Evolutionary conservation across 2,113 vertebrate species (phyloP).

Genomic region (Columba livia): DNA sequence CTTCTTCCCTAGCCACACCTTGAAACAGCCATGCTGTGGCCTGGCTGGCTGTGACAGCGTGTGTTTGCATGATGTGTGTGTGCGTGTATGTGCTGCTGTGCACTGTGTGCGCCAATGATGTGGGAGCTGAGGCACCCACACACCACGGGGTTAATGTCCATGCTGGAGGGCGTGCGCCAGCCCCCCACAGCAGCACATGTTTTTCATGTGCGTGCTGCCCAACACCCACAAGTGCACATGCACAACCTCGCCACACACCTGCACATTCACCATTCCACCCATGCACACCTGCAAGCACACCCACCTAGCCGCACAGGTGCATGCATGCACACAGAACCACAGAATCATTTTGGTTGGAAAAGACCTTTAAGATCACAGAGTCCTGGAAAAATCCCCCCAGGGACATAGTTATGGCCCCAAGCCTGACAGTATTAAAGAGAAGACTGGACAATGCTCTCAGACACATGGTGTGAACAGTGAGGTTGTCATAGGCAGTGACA

Average conservation of each 20-base stretch:
- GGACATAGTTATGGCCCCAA: no score
- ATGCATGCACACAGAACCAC: no score
- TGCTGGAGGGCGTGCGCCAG: rapidly evolving
- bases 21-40: rapidly evolving
- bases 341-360: no score
- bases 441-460: no score
- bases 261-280: neutral
- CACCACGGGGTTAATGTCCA: neutral
- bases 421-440: no score
- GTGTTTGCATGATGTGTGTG: neutral
- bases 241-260: neutral
- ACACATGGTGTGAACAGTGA: no score
- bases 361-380: no score
- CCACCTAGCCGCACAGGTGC: no score
- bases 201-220: neutral
- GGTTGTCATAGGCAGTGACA: no score
- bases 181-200: neutral
- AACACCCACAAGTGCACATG: no score
- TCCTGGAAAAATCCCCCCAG: no score
- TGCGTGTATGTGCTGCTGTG: neutral
- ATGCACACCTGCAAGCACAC: neutral
- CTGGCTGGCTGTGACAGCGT: neutral
- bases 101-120: no score
- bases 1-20: neutral
- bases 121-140: neutral